Conservation (phyloP, 2,113 vertebrate genomes). For the Trematocara variabile region DNA sequence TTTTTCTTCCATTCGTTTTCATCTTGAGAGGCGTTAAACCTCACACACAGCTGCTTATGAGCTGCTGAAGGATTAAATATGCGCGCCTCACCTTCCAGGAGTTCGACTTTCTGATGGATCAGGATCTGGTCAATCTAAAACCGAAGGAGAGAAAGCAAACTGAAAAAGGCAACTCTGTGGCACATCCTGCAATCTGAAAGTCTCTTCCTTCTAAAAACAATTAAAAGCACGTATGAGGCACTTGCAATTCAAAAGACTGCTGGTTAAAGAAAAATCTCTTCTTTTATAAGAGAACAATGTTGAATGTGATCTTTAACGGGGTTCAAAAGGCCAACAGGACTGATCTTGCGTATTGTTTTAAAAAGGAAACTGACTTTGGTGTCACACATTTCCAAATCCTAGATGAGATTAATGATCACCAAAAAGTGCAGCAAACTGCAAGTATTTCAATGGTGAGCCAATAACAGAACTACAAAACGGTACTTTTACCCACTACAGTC, state of each 20-base stretch:
- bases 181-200: neutral
- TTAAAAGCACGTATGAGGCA: neutral
- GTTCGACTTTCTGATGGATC: constrained; percentile 86
- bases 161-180: neutral
- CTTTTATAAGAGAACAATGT: no score
- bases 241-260: no score
- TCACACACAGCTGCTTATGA: neutral
- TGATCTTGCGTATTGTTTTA: neutral
- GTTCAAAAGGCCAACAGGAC: no score
- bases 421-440: neutral
- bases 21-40: neutral
- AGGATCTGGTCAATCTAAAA: constrained; percentile 85
- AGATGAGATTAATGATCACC: neutral
- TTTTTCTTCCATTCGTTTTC: neutral
- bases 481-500: neutral
- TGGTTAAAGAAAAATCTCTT: no score
- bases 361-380: neutral
- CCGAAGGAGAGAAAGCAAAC: neutral
- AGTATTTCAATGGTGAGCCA: neutral
- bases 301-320: no score
- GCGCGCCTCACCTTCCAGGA: constrained; percentile 79
- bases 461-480: neutral
- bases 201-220: neutral
- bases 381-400: neutral
- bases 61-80: neutral